Base-by-base conservation (phyloP, 2,797 vertebrate genomes). In the Phalanger gymnotis region DNA sequence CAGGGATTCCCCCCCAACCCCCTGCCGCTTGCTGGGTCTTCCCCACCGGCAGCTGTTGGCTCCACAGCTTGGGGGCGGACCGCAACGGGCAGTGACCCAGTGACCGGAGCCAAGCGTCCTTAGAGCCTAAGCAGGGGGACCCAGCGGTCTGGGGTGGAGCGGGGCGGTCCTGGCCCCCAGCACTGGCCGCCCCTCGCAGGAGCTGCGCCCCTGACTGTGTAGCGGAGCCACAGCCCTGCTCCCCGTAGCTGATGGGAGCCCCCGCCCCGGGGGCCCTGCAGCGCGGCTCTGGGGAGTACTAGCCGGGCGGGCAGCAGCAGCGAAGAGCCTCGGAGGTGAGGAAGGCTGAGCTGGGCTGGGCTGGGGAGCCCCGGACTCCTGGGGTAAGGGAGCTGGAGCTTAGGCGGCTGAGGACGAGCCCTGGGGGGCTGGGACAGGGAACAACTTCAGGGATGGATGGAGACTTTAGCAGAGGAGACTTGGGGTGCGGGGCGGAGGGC, bases 141-240 rank as follows among this genome's bases (percentile, higher is more conserved):
- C 27, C 52, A 54, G 54, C 30, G 13, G 93, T 58, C 53, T 93
- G 94, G 7, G 66, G 61, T 10, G 5, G 47, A 93, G 94, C 54
- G 47, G 93, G 91, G 28, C 53, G 66, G 57, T 55, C 28, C 93
- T 93, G 96, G 94, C 95, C 95, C 66, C 73, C 73, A 10, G 73
- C 73, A 51, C 73, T 25, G n/a, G 66, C n/a, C 58, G 12, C 58
- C 58, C 58, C 57, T 31, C 57, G 3, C 57, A 31, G 27, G 89
- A 91, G 92, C 92, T 40, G 92, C 55, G 90, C 73, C 94, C 92
- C 92, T 90, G 95, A 53, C 92, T n/a, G 90, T 40, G 53, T 55
- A 56, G 94, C 94, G 30, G 94, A 93, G 96, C 90, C 93, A 94
- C 27, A 47, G 91, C 55, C 30, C 27, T 58, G 10, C n/a, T 87